phyloP scores from a whole-genome alignment of 2,797 vertebrate species.

The Cheracebus regulus region DNA sequence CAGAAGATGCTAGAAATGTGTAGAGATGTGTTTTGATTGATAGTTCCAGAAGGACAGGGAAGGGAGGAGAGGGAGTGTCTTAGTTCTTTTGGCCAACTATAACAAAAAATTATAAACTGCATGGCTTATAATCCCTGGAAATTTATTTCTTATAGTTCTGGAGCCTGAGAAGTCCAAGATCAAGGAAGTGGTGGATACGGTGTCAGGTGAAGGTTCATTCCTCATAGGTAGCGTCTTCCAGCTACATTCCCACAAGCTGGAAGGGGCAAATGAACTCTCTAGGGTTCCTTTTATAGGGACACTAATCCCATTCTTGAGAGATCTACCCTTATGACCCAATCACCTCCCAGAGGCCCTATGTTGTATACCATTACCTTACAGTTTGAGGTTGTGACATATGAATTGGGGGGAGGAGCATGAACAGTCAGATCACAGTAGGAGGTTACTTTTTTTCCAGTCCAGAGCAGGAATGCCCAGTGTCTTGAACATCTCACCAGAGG shows the following conservation, averaged over 20 bases:
- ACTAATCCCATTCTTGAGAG: not conserved
- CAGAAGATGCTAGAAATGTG: not conserved
- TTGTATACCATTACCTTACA: not conserved
- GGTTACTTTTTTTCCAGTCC: not conserved
- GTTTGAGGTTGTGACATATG: not conserved
- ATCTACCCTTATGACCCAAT: not conserved
- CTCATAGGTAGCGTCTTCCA: not conserved
- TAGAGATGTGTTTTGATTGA: not conserved
- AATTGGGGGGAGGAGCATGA: not conserved
- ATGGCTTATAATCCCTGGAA: not conserved
- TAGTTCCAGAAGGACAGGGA: fast-evolving
- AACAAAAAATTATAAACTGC: not conserved
- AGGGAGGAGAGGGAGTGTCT: no score
- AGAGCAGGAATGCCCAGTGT: not conserved
- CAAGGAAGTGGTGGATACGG: not conserved
- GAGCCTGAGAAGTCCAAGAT: not conserved
- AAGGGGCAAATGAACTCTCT: not conserved
- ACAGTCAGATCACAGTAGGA: not conserved
- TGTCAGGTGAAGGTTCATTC: not conserved
- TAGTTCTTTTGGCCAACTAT: not conserved
- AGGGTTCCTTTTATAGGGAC: not conserved
- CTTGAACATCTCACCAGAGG: not conserved
- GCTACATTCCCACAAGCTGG: no score
- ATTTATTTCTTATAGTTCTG: not conserved
- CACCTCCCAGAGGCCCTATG: not conserved